phyloP scores from a whole-genome alignment of 2,113 vertebrate species.

The Cyanocitta stelleri region DNA sequence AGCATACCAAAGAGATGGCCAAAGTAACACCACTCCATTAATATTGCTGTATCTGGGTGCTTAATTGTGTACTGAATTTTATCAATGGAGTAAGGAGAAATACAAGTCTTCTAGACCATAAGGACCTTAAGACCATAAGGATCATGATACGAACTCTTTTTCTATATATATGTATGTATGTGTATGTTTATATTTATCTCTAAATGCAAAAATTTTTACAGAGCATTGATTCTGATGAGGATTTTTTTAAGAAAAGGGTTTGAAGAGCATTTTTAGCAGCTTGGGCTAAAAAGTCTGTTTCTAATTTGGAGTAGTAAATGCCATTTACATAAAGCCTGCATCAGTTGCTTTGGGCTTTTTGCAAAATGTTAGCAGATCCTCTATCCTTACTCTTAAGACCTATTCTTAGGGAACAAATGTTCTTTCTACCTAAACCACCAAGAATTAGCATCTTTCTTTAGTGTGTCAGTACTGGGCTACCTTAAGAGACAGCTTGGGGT shows the following conservation, averaged over 20 bases:
- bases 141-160: background rate
- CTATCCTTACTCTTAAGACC: background rate
- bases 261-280: background rate
- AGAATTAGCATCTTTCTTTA: background rate
- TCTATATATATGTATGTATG: accelerated
- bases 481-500: background rate
- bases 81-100: background rate
- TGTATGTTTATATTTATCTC: background rate
- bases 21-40: background rate
- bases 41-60: background rate
- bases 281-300: background rate
- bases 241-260: background rate
- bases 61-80: background rate
- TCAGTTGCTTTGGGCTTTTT: background rate
- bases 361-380: background rate
- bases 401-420: background rate
- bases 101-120: background rate
- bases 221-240: background rate
- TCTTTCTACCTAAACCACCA: background rate
- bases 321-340: background rate
- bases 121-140: background rate
- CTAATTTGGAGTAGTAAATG: background rate
- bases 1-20: background rate
- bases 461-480: background rate
- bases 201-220: background rate